Conservation (phyloP, 2,888 invertebrate species). For the Poecilobothrus nobilitatus region DNA sequence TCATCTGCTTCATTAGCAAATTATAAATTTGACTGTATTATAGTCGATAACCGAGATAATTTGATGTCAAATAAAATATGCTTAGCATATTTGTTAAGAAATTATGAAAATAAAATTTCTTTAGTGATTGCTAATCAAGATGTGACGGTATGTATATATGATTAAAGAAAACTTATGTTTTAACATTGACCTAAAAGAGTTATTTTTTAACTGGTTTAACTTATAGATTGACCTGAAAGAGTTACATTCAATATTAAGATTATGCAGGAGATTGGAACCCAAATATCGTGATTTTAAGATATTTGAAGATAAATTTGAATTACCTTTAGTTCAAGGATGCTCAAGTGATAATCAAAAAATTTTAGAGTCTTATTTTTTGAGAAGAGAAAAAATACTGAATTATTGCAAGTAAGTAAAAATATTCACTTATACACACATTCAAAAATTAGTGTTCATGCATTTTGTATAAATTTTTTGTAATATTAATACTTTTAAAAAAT, state of each 20-base stretch:
- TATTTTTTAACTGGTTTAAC: constrained; percentile 4
- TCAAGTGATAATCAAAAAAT: constrained; percentile 31
- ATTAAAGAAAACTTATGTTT: neutral
- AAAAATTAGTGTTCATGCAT: too few species aligned
- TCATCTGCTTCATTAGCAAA: constrained; percentile 34
- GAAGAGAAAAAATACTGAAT: constrained; percentile 38
- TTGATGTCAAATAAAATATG: constrained; percentile 38
- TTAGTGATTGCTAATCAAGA: constrained; percentile 39
- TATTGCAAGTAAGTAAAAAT: constrained; percentile 34
- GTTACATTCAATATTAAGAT: constrained; percentile 34
- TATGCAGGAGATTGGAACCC: constrained; percentile 37
- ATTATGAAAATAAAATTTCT: constrained; percentile 36
- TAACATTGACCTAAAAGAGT: neutral
- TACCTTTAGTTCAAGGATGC: constrained; percentile 35
- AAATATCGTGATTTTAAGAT: constrained; percentile 28
- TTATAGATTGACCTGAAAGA: constrained; percentile 37
- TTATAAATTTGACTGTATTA: constrained; percentile 35
- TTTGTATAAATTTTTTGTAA: neutral
- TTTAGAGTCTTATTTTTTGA: constrained; percentile 40
- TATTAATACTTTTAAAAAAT: neutral
- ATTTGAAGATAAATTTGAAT: constrained; percentile 36
- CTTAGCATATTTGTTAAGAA: constrained; percentile 36
- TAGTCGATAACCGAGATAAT: constrained; percentile 39
- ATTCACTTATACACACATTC: neutral
- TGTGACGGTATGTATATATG: constrained; percentile 32